Evolutionary conservation across 1,140 invertebrate genomes (phyloP).

Genomic region (Fopius arisanus): DNA sequence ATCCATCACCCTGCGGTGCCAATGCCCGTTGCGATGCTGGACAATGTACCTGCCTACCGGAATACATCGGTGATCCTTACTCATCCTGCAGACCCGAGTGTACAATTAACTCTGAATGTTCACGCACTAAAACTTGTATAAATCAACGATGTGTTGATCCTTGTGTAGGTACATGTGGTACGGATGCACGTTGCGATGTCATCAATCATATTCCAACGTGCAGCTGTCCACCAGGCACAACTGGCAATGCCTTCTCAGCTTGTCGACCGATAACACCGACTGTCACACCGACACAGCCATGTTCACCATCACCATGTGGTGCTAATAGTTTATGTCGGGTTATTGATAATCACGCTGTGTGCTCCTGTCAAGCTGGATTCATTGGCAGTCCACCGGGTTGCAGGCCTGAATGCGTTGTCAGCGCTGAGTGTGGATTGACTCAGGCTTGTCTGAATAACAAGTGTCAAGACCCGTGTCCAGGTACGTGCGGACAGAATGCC

Average conservation of each 20-base stretch:
- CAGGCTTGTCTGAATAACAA: slow-evolving; percentile 72
- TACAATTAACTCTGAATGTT: slow-evolving; percentile 83
- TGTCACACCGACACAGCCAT: slow-evolving; percentile 58
- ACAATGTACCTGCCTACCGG: slow-evolving; percentile 77
- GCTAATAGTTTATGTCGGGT: slow-evolving; percentile 63
- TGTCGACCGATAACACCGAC: slow-evolving; percentile 63
- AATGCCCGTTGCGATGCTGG: slow-evolving; percentile 78
- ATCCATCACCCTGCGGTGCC: slow-evolving; percentile 80
- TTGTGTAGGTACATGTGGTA: slow-evolving; percentile 79
- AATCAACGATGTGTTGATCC: slow-evolving; percentile 79
- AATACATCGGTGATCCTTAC: slow-evolving; percentile 78
- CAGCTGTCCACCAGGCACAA: slow-evolving; percentile 72
- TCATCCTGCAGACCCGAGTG: slow-evolving; percentile 80
- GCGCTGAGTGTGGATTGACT: slow-evolving; percentile 71
- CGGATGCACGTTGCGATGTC: slow-evolving; percentile 77
- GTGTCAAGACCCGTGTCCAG: slow-evolving; percentile 75
- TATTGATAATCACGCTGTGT: slow-evolving; percentile 66
- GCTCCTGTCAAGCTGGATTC: slow-evolving; percentile 73
- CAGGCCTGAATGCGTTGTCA: slow-evolving; percentile 72
- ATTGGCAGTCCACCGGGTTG: slow-evolving; percentile 73
- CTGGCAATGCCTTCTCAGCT: slow-evolving; percentile 80
- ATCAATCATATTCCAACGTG: slow-evolving; percentile 81
- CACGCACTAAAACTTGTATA: slow-evolving; percentile 76
- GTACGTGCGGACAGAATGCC: slow-evolving; percentile 75
- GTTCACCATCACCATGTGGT: slow-evolving; percentile 67